Base-by-base conservation (phyloP, 2,888 invertebrate genomes). In the Portevinia maculata region DNA sequence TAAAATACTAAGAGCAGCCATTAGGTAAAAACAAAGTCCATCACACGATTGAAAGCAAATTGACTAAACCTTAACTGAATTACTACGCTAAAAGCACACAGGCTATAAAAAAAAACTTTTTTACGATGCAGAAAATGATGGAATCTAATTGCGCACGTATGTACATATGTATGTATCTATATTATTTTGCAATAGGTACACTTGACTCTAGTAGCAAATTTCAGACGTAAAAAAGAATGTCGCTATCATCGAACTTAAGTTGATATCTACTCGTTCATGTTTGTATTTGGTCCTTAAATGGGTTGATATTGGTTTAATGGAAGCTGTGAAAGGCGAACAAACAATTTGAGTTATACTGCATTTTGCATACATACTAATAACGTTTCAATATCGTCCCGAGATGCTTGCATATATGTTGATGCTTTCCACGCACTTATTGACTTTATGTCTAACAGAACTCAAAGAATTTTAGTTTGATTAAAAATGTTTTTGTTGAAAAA, bases 51-150 rank as follows among this genome's bases (percentile, higher is more conserved):
- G 75, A 59, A 64, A 59, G 75, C 69, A 81, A 81, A 81, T 81
- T 81, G 79, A 81, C 75, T 81, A 75, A 70, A 81, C 79, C 79
- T 75, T 81, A 81, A 81, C 79, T 70, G 48, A 81, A 81, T 81
- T 81, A 81, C 70, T 13, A 48, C 75, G 75, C 79, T 81, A 81
- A 81, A 81, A 81, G 79, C 79, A 74, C 70, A 81, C 46, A 81
- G 70, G 65, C 69, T 57, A 74, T 69, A 74, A 13, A 52, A 30
- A 53, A 75, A 64, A 69, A 48, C 53, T 50, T 76, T 74, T 79
- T 69, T 53, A 64, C 69, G 75, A 81, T 57, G 62, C 69, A 48
- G 62, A 79, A 74, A 74, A 74, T 62, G 75, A 74, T 48, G 55
- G 57, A 74, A 74, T 75, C 67, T 79, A 74, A 74, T 74, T 74